Conservation (phyloP, 2,888 invertebrate genomes). For the Rhyacophila evoluta region DNA sequence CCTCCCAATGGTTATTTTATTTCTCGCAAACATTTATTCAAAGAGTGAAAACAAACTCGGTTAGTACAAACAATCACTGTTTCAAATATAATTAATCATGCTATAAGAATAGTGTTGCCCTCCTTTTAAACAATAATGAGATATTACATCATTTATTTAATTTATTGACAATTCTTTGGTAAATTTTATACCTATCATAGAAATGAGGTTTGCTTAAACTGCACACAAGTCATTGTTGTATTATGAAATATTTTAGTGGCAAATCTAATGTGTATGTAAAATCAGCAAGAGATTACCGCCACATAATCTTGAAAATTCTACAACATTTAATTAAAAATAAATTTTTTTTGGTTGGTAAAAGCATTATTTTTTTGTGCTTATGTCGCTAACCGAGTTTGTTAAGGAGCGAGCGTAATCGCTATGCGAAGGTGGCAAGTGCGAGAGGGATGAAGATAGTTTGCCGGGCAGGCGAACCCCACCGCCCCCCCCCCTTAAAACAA, state of each 20-base stretch:
- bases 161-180: no score
- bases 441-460: slow-evolving; percentile 49
- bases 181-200: no score
- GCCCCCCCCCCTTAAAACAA: slow-evolving; percentile 45
- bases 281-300: no score
- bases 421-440: slow-evolving; percentile 51
- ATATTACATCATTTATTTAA: background rate
- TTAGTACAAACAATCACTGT: background rate
- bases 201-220: no score
- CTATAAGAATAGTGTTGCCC: no score
- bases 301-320: no score
- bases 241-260: no score
- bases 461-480: slow-evolving; percentile 54
- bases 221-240: no score
- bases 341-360: no score
- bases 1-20: slow-evolving; percentile 42
- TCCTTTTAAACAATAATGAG: background rate
- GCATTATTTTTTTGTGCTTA: no score
- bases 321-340: no score
- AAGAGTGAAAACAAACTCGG: slow-evolving; percentile 32
- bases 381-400: slow-evolving; percentile 36
- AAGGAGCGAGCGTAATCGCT: slow-evolving; percentile 40
- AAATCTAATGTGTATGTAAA: no score
- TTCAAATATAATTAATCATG: background rate
- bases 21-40: slow-evolving; percentile 49